phyloP scores from a whole-genome alignment of 2,797 vertebrate species.

The Yasuhikotakia modesta region DNA sequence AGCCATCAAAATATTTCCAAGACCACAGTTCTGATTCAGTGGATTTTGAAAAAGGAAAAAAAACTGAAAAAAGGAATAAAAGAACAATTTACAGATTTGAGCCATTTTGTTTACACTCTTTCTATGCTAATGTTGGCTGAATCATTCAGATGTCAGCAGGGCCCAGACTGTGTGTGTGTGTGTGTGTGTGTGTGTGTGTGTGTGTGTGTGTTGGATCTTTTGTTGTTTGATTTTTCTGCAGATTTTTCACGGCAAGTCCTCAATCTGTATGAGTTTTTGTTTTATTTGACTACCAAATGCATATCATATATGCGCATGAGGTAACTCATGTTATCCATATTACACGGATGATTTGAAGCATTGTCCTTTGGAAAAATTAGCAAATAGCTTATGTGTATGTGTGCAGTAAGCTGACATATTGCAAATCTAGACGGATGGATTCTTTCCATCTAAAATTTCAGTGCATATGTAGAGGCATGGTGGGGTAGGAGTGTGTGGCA shows the following conservation, averaged over 20 bases:
- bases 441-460: constrained; percentile 38
- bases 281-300: not conserved
- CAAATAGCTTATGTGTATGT: not conserved
- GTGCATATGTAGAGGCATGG: constrained; percentile 39
- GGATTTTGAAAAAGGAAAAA: constrained; percentile 68
- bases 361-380: not conserved
- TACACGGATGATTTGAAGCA: not conserved
- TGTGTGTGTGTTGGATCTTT: too few species aligned
- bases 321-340: not conserved
- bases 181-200: too few species aligned
- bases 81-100: constrained; percentile 45
- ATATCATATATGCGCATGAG: constrained; percentile 2
- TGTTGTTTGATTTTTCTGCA: too few species aligned
- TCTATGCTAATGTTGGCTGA: constrained; percentile 44
- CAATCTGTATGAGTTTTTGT: constrained; percentile 8
- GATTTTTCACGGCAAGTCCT: constrained; percentile 18
- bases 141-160: constrained; percentile 31
- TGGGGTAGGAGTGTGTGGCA: constrained; percentile 6
- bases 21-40: constrained; percentile 71
- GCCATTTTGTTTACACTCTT: constrained; percentile 47
- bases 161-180: not conserved
- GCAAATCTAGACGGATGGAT: constrained; percentile 24
- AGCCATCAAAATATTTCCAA: constrained; percentile 75
- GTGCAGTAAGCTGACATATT: constrained; percentile 1
- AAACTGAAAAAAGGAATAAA: constrained; percentile 58